phyloP scores from a whole-genome alignment of 2,113 vertebrate species.

The human (Homo sapiens) region DNA sequence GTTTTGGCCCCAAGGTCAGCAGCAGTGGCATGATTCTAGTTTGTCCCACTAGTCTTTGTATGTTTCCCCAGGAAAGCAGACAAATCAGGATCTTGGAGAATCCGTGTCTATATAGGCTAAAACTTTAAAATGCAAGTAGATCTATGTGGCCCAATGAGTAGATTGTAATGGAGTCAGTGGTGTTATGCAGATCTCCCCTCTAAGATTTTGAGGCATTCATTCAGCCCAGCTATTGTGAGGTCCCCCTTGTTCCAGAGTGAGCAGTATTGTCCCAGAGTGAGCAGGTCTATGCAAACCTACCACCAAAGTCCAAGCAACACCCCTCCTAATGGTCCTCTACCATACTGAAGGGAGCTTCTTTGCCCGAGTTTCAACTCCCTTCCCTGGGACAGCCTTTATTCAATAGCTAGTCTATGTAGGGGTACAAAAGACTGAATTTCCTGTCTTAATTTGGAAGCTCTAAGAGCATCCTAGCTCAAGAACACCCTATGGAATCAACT shows the following conservation, averaged over 20 bases:
- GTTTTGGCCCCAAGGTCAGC: neutral
- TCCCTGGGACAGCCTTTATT: neutral
- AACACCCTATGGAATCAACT: neutral
- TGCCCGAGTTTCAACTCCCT: neutral
- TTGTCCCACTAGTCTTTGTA: neutral
- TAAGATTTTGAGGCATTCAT: neutral
- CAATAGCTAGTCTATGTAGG: neutral
- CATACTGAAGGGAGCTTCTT: neutral
- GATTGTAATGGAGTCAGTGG: neutral
- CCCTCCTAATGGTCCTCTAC: neutral
- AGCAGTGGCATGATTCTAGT: neutral
- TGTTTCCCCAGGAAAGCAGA: neutral
- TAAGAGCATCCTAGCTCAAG: neutral
- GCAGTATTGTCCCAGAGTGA: neutral
- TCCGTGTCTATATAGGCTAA: neutral
- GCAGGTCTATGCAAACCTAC: neutral
- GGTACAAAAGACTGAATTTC: accelerated
- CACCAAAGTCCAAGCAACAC: neutral
- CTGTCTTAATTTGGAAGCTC: neutral
- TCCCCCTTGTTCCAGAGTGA: neutral
- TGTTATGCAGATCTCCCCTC: neutral
- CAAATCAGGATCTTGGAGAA: neutral
- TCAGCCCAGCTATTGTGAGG: neutral
- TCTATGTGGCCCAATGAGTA: neutral
- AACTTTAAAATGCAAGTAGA: neutral